Evolutionary conservation across 2,797 vertebrate genomes (phyloP), one percentile per base, ranked within the genome.

Genomic region (Orestias chungarensis): DNA sequence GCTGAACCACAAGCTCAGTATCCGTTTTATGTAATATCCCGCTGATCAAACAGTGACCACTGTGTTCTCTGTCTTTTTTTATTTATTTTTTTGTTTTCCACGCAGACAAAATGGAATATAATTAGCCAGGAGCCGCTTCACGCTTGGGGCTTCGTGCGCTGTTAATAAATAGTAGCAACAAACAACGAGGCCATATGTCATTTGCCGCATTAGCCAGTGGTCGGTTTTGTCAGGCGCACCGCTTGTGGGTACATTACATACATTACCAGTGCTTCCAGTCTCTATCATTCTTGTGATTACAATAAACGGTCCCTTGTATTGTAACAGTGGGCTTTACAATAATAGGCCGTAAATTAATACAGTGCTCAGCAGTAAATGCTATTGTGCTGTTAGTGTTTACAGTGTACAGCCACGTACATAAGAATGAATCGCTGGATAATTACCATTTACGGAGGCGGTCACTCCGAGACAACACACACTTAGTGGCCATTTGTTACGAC

Each of bases 261-360:
- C 89, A 90, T 93, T 93, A 91, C 80, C 83, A 20, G 71, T 79
- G 81, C 88, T 88, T 89, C 81, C 81, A 87, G 86, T 88, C 82
- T 81, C 75, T 87, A 78, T 82, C 79, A 73, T 79, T 80, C 74
- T 81, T 87, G 68, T 83, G 90, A 90, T 91, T 91, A 90, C 91
- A 88, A 88, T 86, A 85, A 91, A 89, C 73, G 82, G 82, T 80
- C 73, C 71, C 76, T 87, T 54, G 49, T 84, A 80, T 86, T 88
- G 88, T 84, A 89, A 87, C 76, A 68, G 86, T 86, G 85, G 85
- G 81, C 82, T 91, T 86, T 86, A 93, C 93, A 93, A 93, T 92
- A 93, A 92, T 90, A 84, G 89, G 70, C 76, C 91, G 89, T 94
- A 93, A 94, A 95, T 95, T 92, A 94, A 93, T 91, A 90, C 86